These are phyloP conservation scores for Lissocephala sabroskyi DNA, from an alignment of 2,888 invertebrate species.

Conservation along the genomic window DNA sequence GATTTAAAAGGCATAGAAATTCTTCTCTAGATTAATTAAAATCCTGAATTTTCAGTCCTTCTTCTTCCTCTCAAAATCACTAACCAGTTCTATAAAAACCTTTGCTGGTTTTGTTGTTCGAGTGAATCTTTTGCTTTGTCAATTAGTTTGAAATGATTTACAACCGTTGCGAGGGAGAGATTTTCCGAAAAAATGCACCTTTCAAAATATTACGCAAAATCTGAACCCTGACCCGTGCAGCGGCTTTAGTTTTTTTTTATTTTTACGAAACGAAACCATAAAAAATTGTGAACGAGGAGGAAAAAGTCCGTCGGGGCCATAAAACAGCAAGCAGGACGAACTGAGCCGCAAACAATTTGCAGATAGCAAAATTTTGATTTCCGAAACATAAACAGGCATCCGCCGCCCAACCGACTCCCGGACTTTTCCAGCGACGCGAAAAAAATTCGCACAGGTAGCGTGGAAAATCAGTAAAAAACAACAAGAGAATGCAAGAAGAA, in stretches of 20 bases:
- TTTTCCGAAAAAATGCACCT: constrained; percentile 54
- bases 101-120: no score
- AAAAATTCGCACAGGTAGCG: constrained; percentile 68
- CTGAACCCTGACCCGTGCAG: constrained; percentile 30
- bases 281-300: constrained; percentile 50
- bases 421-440: constrained; percentile 41
- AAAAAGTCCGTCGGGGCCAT: constrained; percentile 24
- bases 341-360: constrained; percentile 48
- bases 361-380: constrained; percentile 62
- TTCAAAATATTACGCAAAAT: constrained; percentile 60
- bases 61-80: no score
- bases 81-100: no score
- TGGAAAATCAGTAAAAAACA: constrained; percentile 55
- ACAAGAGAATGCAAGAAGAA: constrained; percentile 12
- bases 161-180: constrained; percentile 31
- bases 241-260: constrained; percentile 13
- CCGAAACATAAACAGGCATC: constrained; percentile 57
- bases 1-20: no score
- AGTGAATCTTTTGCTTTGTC: no score
- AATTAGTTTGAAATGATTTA: constrained; percentile 37
- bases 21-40: no score
- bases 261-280: constrained; percentile 46
- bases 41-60: no score
- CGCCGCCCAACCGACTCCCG: no score
- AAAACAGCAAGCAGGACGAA: constrained; percentile 50